A percentile compares a stretch with the other conserved stretches of the same genome.
Conservation (phyloP, 2,113 vertebrate genomes). For the Microcebus lehilahytsara region DNA sequence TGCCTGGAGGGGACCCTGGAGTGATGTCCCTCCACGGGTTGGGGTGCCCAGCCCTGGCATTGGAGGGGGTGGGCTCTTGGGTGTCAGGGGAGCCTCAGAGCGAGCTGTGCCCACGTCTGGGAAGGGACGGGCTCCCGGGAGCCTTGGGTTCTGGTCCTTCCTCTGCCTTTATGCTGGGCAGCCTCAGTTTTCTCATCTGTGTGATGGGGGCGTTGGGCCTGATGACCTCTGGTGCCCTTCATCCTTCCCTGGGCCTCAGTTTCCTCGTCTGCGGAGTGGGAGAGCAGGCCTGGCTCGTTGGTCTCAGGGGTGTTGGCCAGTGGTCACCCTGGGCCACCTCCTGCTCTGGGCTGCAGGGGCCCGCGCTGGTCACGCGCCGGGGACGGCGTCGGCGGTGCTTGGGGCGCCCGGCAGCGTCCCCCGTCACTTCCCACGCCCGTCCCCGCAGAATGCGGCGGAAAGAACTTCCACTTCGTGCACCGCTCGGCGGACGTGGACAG, state of each 20-base stretch:
- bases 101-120: background rate
- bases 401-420: background rate
- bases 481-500: conserved; percentile 89
- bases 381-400: accelerated
- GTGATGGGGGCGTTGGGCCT: background rate
- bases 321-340: background rate
- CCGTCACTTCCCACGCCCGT: accelerated
- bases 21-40: accelerated
- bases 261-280: background rate
- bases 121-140: background rate
- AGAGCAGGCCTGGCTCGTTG: background rate
- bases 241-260: background rate
- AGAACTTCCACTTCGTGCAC: conserved; percentile 98
- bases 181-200: background rate
- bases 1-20: background rate
- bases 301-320: background rate
- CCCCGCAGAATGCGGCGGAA: conserved; percentile 93
- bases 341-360: accelerated
- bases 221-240: background rate
- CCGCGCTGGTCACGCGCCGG: accelerated
- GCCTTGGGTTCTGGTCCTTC: background rate
- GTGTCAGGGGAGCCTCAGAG: background rate
- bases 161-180: background rate
- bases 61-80: background rate
- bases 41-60: background rate